Percentiles rank a stretch among this genome's conserved stretches.
phyloP scores from a whole-genome alignment of 1,140 invertebrate species.

The Steinernema feltiae region DNA sequence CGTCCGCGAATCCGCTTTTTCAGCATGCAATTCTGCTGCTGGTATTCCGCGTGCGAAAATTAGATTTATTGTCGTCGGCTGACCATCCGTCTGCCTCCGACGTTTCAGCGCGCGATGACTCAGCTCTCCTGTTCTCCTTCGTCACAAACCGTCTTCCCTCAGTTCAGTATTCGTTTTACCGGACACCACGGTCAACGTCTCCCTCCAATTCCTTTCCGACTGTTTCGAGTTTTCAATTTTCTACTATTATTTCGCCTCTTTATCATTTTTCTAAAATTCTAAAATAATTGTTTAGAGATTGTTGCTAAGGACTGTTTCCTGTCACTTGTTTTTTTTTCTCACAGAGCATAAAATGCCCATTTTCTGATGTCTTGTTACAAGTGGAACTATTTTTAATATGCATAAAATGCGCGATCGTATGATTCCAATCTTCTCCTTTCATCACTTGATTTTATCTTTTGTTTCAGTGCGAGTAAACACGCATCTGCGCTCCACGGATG shows the following conservation, averaged over 20 bases:
- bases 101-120: neutral
- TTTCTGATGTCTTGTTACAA: neutral
- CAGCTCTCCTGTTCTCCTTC: neutral
- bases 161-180: too few relatives aligned
- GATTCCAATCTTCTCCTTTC: neutral
- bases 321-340: too few relatives aligned
- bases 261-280: neutral
- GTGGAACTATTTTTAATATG: neutral
- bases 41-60: neutral
- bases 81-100: neutral
- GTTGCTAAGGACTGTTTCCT: too few relatives aligned
- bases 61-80: neutral
- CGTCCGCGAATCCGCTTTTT: neutral
- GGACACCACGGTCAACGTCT: too few relatives aligned
- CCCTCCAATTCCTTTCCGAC: neutral
- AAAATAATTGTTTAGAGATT: neutral
- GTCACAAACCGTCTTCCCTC: neutral
- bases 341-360: too few relatives aligned
- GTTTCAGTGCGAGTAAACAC: neutral
- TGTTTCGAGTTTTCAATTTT: neutral
- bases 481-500: constrained; percentile 7
- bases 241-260: neutral
- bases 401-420: neutral
- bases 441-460: neutral
- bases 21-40: neutral